Conservation (phyloP, 2,113 vertebrate species). For the Sapayoa aenigma region DNA sequence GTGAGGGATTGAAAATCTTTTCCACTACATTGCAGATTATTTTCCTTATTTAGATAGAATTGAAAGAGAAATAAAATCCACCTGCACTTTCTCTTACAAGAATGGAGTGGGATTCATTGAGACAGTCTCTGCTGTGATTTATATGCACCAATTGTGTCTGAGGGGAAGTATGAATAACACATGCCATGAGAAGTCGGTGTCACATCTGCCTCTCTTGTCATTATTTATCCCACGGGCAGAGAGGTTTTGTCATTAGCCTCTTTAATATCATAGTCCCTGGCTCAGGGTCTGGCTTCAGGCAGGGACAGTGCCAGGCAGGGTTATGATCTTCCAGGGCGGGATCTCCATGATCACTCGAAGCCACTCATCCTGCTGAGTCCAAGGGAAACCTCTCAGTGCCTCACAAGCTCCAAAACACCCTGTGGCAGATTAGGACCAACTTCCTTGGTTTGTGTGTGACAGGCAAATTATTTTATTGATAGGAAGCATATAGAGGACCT, state of each 20-base stretch:
- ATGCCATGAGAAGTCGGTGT: background rate
- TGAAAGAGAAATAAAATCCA: conserved; percentile 14
- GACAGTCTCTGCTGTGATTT: background rate
- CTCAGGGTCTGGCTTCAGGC: background rate
- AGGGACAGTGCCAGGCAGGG: background rate
- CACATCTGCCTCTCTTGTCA: background rate
- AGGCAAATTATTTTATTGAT: background rate
- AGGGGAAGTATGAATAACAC: background rate
- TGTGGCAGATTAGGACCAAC: background rate
- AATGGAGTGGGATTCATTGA: background rate
- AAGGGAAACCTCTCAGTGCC: background rate
- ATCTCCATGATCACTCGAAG: background rate
- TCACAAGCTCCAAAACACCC: background rate
- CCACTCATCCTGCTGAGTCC: background rate
- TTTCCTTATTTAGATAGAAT: conserved; percentile 12
- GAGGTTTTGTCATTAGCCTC: background rate
- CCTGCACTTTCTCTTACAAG: background rate
- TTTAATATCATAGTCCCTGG: background rate
- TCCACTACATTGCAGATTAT: background rate
- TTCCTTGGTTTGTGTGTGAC: background rate
- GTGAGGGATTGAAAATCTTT: background rate
- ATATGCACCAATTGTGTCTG: background rate
- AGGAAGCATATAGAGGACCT: background rate
- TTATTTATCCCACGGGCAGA: background rate
- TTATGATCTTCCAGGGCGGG: background rate